Evolutionary conservation across 2,113 vertebrate species (phyloP).

Genomic region (Macrotis lagotis): DNA sequence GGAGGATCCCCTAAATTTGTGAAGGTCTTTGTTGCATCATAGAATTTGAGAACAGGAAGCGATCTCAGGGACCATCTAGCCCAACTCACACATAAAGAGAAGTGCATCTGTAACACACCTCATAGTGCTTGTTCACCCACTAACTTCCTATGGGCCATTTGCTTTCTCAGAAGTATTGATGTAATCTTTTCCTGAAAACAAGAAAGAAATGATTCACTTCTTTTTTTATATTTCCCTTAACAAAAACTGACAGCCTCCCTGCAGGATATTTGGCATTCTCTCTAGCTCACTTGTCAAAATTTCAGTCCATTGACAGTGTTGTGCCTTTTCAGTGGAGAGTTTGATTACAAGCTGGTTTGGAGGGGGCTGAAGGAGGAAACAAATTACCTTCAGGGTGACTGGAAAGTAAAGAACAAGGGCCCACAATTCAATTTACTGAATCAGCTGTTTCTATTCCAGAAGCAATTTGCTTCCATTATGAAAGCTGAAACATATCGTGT

Average conservation of each 20-base stretch:
- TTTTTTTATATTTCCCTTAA: background rate
- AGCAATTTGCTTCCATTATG: slow-evolving; percentile 59
- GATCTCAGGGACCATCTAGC: background rate
- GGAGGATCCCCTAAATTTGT: background rate
- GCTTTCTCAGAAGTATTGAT: background rate
- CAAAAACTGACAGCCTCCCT: background rate
- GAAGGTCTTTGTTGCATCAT: background rate
- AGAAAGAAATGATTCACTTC: background rate
- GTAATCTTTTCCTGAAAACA: background rate
- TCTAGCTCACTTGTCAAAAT: background rate
- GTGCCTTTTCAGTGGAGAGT: background rate
- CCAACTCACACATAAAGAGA: background rate
- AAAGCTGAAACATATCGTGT: slow-evolving; percentile 10
- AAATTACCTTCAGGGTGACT: slow-evolving; percentile 27
- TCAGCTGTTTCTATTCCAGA: slow-evolving; percentile 48
- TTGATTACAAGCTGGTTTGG: background rate
- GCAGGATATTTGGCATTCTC: slow-evolving; percentile 6
- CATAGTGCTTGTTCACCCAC: background rate
- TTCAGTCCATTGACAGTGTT: background rate
- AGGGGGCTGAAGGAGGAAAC: background rate
- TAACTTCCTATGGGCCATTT: background rate
- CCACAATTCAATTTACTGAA: slow-evolving; percentile 29
- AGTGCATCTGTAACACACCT: background rate
- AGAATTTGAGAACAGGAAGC: background rate
- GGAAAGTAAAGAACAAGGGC: background rate